Percentiles rank a stretch among this genome's conserved stretches.
These are phyloP conservation scores for Tachina fera DNA, from an alignment of 2,888 invertebrate species.

Conservation along the genomic window DNA sequence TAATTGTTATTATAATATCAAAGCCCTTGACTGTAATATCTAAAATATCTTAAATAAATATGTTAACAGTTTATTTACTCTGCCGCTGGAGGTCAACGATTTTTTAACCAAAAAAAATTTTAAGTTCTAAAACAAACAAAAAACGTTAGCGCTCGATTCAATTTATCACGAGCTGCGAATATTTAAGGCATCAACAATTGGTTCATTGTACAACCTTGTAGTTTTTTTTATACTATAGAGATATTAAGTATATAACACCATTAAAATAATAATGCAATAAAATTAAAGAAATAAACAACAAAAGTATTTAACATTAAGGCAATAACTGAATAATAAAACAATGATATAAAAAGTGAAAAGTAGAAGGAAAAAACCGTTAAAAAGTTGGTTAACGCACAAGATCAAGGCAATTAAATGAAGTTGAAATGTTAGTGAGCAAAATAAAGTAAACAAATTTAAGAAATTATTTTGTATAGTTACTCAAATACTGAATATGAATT, in stretches of 20 bases:
- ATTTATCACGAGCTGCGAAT: neutral
- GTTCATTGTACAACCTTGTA: constrained; percentile 41
- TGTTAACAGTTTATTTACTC: neutral
- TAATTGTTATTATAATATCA: no score
- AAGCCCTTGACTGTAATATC: no score
- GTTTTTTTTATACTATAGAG: constrained; percentile 8
- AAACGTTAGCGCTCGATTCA: neutral
- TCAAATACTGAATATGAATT: neutral
- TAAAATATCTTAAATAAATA: neutral
- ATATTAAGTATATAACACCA: constrained; percentile 6
- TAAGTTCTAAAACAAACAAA: no score
- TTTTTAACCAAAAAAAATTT: neutral
- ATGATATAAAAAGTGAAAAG: constrained; percentile 31
- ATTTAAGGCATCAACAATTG: neutral
- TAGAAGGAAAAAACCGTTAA: neutral
- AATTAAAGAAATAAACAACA: constrained; percentile 9
- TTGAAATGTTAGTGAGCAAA: constrained; percentile 7
- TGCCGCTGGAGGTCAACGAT: neutral
- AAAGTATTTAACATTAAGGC: neutral
- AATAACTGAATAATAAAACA: neutral
- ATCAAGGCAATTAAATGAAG: constrained; percentile 57
- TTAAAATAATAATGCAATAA: neutral
- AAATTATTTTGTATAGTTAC: neutral
- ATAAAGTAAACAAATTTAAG: constrained; percentile 7
- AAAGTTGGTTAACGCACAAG: constrained; percentile 59